A percentile compares a stretch with the other conserved stretches of the same genome.
Conservation (phyloP, 2,797 vertebrate species). For the Esox masquinongy region DNA sequence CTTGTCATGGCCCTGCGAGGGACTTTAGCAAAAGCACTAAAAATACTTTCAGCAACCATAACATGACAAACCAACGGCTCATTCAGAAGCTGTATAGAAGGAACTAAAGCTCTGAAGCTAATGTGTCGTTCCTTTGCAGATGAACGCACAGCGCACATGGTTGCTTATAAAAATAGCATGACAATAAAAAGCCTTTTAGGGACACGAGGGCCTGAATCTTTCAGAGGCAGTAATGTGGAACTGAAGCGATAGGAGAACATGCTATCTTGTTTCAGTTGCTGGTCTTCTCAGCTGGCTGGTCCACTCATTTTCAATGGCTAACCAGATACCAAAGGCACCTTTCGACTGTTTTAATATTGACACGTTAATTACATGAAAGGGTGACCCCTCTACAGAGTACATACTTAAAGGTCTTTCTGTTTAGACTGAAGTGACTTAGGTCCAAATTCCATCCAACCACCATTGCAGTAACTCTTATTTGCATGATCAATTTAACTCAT, state of each 20-base stretch:
- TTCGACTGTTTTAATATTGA: neutral
- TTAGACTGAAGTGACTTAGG: too few species aligned
- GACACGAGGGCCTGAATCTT: conserved; percentile 6
- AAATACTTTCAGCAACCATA: conserved; percentile 1
- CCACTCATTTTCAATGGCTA: neutral
- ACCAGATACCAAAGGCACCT: neutral
- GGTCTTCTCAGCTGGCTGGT: neutral
- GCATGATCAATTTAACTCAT: too few species aligned
- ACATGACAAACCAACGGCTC: neutral
- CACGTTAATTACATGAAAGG: too few species aligned
- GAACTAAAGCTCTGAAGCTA: neutral
- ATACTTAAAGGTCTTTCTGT: too few species aligned
- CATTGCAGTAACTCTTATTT: too few species aligned
- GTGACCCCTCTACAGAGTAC: too few species aligned
- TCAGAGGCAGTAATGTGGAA: neutral
- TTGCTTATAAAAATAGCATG: conserved; percentile 15
- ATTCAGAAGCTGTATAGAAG: neutral
- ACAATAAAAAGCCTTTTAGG: conserved; percentile 13
- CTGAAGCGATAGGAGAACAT: neutral
- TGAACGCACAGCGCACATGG: conserved; percentile 13
- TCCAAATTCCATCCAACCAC: too few species aligned
- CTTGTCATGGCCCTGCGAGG: neutral
- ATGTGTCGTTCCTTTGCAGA: conserved; percentile 7
- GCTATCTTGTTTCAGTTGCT: neutral
- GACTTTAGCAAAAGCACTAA: conserved; percentile 8